These are phyloP conservation scores for Montifringilla adamsi DNA, from an alignment of 2,113 vertebrate species.

Conservation along the genomic window DNA sequence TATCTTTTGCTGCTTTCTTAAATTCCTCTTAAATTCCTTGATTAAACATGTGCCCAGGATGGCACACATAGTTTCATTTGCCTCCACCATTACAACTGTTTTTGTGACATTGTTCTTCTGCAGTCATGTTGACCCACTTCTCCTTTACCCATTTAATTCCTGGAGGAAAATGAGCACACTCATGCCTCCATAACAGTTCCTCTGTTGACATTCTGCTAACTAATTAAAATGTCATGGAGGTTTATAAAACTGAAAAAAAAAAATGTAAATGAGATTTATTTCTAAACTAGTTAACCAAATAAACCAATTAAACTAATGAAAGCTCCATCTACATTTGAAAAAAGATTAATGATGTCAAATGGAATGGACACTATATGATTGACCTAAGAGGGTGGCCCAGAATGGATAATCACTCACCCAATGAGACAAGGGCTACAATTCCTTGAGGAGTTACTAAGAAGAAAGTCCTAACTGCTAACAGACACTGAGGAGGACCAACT, in stretches of 20 bases:
- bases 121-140: background rate
- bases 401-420: background rate
- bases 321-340: background rate
- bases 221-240: background rate
- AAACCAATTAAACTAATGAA: background rate
- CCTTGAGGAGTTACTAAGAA: background rate
- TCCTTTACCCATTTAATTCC: background rate
- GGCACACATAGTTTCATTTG: background rate
- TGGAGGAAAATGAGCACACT: background rate
- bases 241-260: background rate
- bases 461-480: background rate
- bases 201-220: background rate
- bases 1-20: background rate
- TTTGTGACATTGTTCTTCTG: background rate
- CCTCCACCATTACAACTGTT: background rate
- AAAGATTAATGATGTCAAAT: background rate
- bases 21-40: background rate
- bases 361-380: background rate
- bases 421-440: background rate
- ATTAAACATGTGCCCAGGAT: background rate
- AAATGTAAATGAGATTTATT: background rate
- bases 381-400: background rate
- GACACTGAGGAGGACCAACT: background rate
- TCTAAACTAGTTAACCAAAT: background rate
- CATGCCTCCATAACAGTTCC: background rate